Conservation (phyloP, 2,888 invertebrate species). For the Frankliniella intonsa region DNA sequence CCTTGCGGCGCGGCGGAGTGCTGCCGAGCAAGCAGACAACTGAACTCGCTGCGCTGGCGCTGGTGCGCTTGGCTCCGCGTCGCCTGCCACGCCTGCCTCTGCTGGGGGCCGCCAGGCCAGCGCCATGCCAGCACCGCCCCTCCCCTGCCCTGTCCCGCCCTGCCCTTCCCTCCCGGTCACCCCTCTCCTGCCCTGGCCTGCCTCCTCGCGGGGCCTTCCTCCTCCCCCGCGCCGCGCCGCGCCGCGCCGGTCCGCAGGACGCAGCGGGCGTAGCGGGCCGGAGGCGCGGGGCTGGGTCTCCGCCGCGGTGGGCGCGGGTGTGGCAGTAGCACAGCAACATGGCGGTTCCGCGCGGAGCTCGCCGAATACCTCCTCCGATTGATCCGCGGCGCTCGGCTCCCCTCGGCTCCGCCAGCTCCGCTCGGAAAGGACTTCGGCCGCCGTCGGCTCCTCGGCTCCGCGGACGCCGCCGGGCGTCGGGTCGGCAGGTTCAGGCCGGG, state of each 20-base stretch:
- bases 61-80: background rate
- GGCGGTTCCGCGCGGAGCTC: background rate
- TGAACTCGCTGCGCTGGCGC: background rate
- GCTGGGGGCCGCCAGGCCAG: conserved; percentile 4
- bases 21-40: conserved; percentile 18
- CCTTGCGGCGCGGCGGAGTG: background rate
- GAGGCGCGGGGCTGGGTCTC: background rate
- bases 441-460: background rate
- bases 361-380: background rate
- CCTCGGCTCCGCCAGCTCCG: background rate
- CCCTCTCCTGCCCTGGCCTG: background rate
- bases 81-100: background rate
- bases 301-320: background rate
- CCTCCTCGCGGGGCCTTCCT: no score
- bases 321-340: background rate
- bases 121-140: background rate
- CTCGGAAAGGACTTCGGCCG: background rate
- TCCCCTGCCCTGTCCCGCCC: background rate
- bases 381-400: background rate
- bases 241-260: background rate
- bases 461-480: background rate
- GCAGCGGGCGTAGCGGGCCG: background rate
- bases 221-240: background rate
- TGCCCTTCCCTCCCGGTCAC: background rate
- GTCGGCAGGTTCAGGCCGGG: background rate